Evolutionary conservation across 1,140 invertebrate species (phyloP).

Genomic region (Saxidomus purpurata): DNA sequence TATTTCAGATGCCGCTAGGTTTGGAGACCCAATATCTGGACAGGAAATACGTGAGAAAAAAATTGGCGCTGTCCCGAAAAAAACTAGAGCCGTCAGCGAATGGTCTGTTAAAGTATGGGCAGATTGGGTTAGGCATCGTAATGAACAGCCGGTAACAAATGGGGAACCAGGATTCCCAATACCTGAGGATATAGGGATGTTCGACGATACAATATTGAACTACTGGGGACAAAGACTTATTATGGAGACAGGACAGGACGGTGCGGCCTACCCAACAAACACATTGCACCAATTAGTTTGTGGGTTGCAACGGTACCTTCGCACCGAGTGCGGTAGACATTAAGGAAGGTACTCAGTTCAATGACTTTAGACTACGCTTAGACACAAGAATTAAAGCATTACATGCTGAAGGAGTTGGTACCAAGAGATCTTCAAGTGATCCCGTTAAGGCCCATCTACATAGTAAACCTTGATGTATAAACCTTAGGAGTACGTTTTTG

Average conservation of each 20-base stretch:
- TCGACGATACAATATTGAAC: background rate
- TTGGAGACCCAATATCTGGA: constrained; percentile 1
- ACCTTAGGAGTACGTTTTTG: no score
- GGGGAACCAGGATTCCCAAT: background rate
- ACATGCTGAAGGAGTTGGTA: background rate
- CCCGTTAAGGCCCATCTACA: no score
- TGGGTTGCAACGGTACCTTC: constrained; percentile 22
- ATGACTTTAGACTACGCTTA: background rate
- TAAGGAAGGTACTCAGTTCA: background rate
- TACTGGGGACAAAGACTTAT: constrained; percentile 39
- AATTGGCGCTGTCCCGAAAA: background rate
- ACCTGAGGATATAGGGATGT: background rate
- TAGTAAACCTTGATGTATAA: no score
- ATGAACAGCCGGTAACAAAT: background rate
- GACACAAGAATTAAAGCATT: constrained; percentile 29
- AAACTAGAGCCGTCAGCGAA: background rate
- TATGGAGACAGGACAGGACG: constrained; percentile 34
- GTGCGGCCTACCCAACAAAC: constrained; percentile 1
- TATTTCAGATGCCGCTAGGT: background rate
- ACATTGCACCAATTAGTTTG: constrained; percentile 1
- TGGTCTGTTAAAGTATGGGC: background rate
- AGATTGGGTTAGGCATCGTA: background rate
- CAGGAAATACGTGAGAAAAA: background rate
- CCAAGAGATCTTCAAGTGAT: background rate
- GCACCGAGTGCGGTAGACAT: background rate